Percentiles rank a stretch among this genome's conserved stretches.
phyloP scores from a whole-genome alignment of 1,140 invertebrate species.

The Sminthurides bifidus region DNA sequence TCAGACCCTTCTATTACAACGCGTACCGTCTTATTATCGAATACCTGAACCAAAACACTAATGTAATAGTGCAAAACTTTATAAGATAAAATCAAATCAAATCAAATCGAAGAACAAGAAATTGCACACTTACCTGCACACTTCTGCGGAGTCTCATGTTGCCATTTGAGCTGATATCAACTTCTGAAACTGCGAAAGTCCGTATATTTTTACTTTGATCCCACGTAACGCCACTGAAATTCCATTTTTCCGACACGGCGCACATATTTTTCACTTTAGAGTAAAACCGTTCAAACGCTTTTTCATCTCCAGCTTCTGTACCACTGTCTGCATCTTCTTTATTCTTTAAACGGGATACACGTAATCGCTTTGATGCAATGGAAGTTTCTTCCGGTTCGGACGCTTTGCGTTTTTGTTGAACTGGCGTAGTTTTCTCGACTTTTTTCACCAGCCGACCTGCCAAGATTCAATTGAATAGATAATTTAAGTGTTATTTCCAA shows the following conservation, averaged over 20 bases:
- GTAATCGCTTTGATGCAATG: no score
- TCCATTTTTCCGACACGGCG: slow-evolving; percentile 16
- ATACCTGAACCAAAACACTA: slow-evolving; percentile 7
- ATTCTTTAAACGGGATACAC: no score
- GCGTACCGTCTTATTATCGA: slow-evolving; percentile 11
- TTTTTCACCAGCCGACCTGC: no score
- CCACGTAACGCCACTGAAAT: slow-evolving; percentile 23
- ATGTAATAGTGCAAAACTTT: not conserved
- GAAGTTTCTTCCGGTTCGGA: no score
- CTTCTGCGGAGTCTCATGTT: slow-evolving; percentile 5
- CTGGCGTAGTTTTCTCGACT: no score
- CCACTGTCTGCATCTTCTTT: slow-evolving; percentile 1
- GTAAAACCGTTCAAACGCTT: slow-evolving; percentile 18
- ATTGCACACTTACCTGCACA: slow-evolving; percentile 20
- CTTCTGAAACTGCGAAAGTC: slow-evolving; percentile 16
- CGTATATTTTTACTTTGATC: slow-evolving; percentile 22
- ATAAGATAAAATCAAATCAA: not conserved
- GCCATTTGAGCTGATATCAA: slow-evolving; percentile 13
- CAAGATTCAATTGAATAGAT: no score
- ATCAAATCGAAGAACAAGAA: not conserved
- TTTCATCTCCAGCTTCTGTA: not conserved
- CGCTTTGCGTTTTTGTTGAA: no score
- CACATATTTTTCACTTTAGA: slow-evolving; percentile 1
- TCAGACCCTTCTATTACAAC: slow-evolving; percentile 21
- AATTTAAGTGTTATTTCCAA: no score